phyloP scores from a whole-genome alignment of 2,113 vertebrate species.

The Promerops cafer region DNA sequence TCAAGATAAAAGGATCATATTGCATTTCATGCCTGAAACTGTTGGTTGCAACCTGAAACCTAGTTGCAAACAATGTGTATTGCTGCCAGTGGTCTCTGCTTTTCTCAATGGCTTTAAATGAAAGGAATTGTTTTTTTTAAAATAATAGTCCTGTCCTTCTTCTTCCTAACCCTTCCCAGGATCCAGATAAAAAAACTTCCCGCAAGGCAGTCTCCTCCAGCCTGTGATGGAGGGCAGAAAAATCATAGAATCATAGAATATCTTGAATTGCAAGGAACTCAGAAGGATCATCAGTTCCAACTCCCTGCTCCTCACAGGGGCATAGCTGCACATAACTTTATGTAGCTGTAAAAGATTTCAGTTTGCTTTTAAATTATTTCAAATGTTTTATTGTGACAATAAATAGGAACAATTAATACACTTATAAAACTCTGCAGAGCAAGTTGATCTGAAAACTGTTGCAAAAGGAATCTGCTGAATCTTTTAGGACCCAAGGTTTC shows the following conservation, averaged over 20 bases:
- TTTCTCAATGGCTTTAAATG: background rate
- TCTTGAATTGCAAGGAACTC: background rate
- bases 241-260: background rate
- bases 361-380: background rate
- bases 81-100: background rate
- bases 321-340: background rate
- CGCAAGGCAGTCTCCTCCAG: background rate
- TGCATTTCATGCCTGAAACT: background rate
- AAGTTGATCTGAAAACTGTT: background rate
- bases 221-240: background rate
- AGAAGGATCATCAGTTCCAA: background rate
- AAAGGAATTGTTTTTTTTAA: background rate
- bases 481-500: background rate
- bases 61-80: background rate
- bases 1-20: background rate
- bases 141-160: background rate
- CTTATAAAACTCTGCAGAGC: background rate
- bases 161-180: background rate
- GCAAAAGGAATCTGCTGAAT: background rate
- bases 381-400: background rate
- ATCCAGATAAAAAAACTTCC: background rate
- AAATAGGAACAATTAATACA: background rate
- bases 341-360: accelerated
- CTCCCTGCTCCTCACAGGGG: background rate
- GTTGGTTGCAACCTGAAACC: background rate